Evolutionary conservation across 2,113 vertebrate species (phyloP), one percentile per base, ranked within the genome.

Genomic region (Puffinus mauretanicus): DNA sequence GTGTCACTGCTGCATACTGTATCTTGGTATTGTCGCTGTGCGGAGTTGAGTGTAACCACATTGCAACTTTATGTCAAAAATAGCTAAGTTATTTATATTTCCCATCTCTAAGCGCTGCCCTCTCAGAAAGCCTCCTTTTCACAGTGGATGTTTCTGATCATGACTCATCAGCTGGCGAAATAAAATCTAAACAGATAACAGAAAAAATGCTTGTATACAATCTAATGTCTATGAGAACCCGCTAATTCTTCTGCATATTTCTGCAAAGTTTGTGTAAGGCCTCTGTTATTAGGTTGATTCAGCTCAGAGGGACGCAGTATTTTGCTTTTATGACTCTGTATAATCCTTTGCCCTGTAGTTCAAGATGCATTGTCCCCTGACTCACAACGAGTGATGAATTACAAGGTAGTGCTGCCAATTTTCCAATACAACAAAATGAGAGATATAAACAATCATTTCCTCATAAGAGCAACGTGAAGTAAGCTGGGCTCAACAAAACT

Each of bases 401-500:
- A 83, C 7, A 49, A 90, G 62, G 70, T 40, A 88, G 49, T 3
- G 17, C 40, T 97, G 91, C 80, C 93, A 97, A 85, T 95, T 96
- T 96, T 96, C 95, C 93, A 96, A 69, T 94, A 96, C 82, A 95
- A 81, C 30, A 80, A 96, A 77, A 96, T 51, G 88, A 65, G 65
- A 73, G 46, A 79, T 85, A 91, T 78, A 95, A 96, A 97, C 95
- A 96, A 92, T 90, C 75, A 78, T 91, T 97, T 97, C 87, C 86
- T 95, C 51, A 22, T 85, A 82, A 79, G 26, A 95, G 77, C 64
- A 92, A 73, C 60, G 79, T 55, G 77, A 94, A 78, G 86, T 85
- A 95, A 95, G 58, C 65, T 25, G 54, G 27, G 32, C 64, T 95
- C 71, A 78, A 51, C 16, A 69, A 92, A 96, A 97, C 75, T 0